A percentile compares a stretch with the other conserved stretches of the same genome.
Conservation (phyloP, 2,888 invertebrate species). For the Harpalus rubripes region DNA sequence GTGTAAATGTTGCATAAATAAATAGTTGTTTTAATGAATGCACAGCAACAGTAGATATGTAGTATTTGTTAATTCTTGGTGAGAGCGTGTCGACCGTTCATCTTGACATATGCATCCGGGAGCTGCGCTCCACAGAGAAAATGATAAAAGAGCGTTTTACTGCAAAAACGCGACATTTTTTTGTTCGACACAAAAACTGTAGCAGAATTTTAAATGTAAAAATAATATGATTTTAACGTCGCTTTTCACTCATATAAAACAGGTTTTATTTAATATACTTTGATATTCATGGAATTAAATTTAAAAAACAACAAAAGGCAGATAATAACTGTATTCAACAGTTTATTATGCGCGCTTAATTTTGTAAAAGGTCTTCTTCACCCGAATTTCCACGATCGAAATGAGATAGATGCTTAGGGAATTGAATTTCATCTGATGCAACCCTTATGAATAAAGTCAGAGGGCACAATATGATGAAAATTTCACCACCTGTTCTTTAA, state of each 20-base stretch:
- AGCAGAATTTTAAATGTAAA: slow-evolving; percentile 58
- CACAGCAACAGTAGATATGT: neutral
- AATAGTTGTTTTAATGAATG: neutral
- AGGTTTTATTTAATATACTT: slow-evolving; percentile 56
- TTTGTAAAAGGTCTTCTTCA: slow-evolving; percentile 29
- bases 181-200: slow-evolving; percentile 27
- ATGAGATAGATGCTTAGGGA: slow-evolving; percentile 59
- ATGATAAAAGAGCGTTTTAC: slow-evolving; percentile 8
- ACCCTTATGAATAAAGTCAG: slow-evolving; percentile 55
- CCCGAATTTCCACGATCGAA: slow-evolving; percentile 35
- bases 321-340: slow-evolving; percentile 53
- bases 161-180: slow-evolving; percentile 45
- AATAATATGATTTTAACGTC: slow-evolving; percentile 58
- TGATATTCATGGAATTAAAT: slow-evolving; percentile 55
- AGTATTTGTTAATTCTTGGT: neutral
- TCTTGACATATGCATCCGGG: slow-evolving; percentile 32
- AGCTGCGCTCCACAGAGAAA: neutral
- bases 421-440: slow-evolving; percentile 63
- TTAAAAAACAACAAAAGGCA: slow-evolving; percentile 43
- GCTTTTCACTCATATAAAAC: slow-evolving; percentile 50
- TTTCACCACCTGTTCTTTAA: slow-evolving; percentile 59
- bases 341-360: slow-evolving; percentile 50
- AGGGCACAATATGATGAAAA: slow-evolving; percentile 60
- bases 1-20: neutral
- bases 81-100: neutral